Percentiles rank a stretch among this genome's conserved stretches.
phyloP scores from a whole-genome alignment of 2,888 invertebrate species.

The Scaptomyza flava region DNA sequence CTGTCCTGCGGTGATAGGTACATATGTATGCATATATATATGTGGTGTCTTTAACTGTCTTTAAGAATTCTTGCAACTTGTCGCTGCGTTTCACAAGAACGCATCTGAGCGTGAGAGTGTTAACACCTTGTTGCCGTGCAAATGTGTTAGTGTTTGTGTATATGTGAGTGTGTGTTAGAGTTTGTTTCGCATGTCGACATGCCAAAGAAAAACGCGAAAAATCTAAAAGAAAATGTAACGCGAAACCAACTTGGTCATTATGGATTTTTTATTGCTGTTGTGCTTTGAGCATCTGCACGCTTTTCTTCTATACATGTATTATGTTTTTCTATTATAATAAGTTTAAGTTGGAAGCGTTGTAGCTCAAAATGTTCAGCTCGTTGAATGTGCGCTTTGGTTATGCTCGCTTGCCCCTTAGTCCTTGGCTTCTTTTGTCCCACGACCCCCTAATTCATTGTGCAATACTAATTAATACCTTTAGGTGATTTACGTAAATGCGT shows the following conservation, averaged over 20 bases:
- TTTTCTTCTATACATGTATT: constrained; percentile 17
- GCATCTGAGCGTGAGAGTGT: constrained; percentile 51
- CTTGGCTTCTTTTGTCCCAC: neutral
- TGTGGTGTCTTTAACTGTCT: constrained; percentile 42
- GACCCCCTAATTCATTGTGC: constrained; percentile 38
- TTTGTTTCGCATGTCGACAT: constrained; percentile 22
- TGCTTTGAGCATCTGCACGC: constrained; percentile 13
- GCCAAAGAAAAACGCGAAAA: constrained; percentile 38
- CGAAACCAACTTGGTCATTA: constrained; percentile 42
- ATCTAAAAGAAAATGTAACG: constrained; percentile 24
- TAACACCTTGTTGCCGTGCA: constrained; percentile 50
- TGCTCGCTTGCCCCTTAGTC: constrained; percentile 4
- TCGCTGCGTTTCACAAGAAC: constrained; percentile 44
- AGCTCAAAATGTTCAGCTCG: constrained; percentile 35
- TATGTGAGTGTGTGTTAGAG: neutral
- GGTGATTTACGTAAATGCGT: constrained; percentile 37
- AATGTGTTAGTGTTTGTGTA: constrained; percentile 4
- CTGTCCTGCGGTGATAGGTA: no score
- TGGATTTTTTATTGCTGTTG: constrained; percentile 47
- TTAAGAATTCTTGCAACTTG: constrained; percentile 50
- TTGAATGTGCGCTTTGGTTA: constrained; percentile 19
- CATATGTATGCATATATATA: neutral
- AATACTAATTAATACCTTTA: constrained; percentile 74
- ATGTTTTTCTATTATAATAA: constrained; percentile 56
- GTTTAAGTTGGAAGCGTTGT: constrained; percentile 55